Base-by-base conservation (phyloP, 2,113 vertebrate species). In the Ramphastos sulfuratus region DNA sequence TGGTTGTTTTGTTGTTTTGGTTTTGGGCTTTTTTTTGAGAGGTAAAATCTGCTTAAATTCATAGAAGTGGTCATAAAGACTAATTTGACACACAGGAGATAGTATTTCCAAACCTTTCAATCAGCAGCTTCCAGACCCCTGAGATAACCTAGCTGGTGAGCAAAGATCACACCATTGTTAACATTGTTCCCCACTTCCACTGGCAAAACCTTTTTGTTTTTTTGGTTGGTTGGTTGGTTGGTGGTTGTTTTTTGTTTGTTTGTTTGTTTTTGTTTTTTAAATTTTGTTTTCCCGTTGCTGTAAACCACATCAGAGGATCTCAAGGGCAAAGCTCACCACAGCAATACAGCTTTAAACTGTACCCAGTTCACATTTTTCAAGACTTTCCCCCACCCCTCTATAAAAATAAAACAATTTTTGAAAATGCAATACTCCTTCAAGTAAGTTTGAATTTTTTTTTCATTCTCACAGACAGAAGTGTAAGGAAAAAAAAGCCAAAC, bases 21-120 rank as follows among this genome's bases (percentile, higher is more conserved):
- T 5, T 42, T 39, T 39, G 9, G 9, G 12, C 4, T 11, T 46
- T 54, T 37, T 58, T 82, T 66, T 30, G 11, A 0, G 0, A 85
- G 30, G 39, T 89, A 73, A 65, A 58, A 44, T 8, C 21, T 82
- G 15, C 25, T 69, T 79, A 37, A 90, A 89, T 73, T 35, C 4
- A 65, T 24, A 69, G 79, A 58, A 66, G 69, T 58, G 14, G 15
- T 74, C 59, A 69, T 16, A 70, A 86, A 75, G 15, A 82, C 24
- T 46, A 15, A 61, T 55, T 84, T 55, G 66, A 91, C 37, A 17
- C 7, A 5, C 23, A 10, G 17, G 7, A 5, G 19, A 33, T 61
- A 27, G 27, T 24, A 24, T 72, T 95, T 79, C 24, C 52, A 76
- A 76, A 42, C 19, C 19, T 60, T 76, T 78, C 24, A 56, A 50